These are phyloP conservation scores for Acleris cristana DNA, from an alignment of 2,888 invertebrate genomes.

Conservation along the genomic window DNA sequence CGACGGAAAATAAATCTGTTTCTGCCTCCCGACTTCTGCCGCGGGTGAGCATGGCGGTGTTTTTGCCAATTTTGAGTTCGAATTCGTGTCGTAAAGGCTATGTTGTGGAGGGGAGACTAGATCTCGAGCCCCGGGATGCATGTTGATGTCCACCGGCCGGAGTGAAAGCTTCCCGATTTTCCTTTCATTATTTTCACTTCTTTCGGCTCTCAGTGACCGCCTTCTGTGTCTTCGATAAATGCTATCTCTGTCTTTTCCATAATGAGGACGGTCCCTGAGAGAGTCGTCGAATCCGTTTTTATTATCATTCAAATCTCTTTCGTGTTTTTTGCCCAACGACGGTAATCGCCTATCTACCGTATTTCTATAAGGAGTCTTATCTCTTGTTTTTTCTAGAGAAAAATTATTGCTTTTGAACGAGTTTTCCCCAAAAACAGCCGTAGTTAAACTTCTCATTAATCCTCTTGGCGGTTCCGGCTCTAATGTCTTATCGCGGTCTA, in stretches of 20 bases:
- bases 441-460: slow-evolving; percentile 88
- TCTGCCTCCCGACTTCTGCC: slow-evolving; percentile 70
- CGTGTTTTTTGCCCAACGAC: slow-evolving; percentile 62
- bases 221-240: slow-evolving; percentile 79
- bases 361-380: slow-evolving; percentile 86
- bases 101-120: slow-evolving; percentile 79
- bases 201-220: slow-evolving; percentile 84
- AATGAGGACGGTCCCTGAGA: slow-evolving; percentile 59
- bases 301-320: slow-evolving; percentile 62
- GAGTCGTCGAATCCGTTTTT: slow-evolving; percentile 71
- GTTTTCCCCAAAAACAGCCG: slow-evolving; percentile 88
- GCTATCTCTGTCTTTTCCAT: slow-evolving; percentile 79
- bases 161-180: slow-evolving; percentile 77
- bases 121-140: slow-evolving; percentile 75
- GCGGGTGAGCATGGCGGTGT: slow-evolving; percentile 70
- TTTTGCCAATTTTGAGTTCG: slow-evolving; percentile 58
- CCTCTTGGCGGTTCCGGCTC: slow-evolving; percentile 84
- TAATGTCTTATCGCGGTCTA: slow-evolving; percentile 87
- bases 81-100: slow-evolving; percentile 63
- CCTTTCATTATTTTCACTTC: slow-evolving; percentile 85
- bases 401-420: slow-evolving; percentile 77
- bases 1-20: slow-evolving; percentile 77
- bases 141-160: slow-evolving; percentile 81
- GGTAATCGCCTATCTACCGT: slow-evolving; percentile 73
- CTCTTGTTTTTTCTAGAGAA: slow-evolving; percentile 84